Evolutionary conservation across 2,113 vertebrate species (phyloP), one percentile per base, ranked within the genome.

Genomic region (Ivindomyrus marchei): DNA sequence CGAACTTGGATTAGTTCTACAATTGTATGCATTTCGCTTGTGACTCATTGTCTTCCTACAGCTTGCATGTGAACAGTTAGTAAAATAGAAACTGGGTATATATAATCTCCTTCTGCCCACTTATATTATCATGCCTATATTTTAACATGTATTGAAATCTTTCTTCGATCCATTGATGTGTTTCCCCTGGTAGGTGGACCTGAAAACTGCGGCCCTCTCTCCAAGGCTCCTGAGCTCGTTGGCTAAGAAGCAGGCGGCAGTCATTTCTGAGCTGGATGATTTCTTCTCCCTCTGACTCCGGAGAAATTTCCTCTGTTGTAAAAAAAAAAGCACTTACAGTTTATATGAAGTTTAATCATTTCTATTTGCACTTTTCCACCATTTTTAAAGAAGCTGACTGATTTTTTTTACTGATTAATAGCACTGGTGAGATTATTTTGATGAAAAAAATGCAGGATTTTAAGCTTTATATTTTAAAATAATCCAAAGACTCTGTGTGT

Each of bases 131-230:
- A 70, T 70, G n/a, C 62, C 62, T 13, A 27, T 31, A 4, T 70
- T 70, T 27, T 77, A 36, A 15, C 66, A 36, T 70, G 27, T 31
- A 13, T 31, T 1, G 3, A 5, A 10, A 36, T 50, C 42, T 27
- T 24, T 83, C 74, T 31, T 89, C 1, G 88, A 46, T 47, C 74
- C 46, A n/a, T 36, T 45, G 74, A 42, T 24, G 46, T 74, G 70
- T 50, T 27, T 21, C 49, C 1, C 15, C 27, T 4, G 90, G 36
- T 94, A 99, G 98, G 97, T 99, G 91, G 98, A 99, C 88, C 94
- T 99, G 0, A 97, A 97, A 52, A 95, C 96, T 17, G 97, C 98
- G 0, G 97, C 97, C 0, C 94, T 99, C 19, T 97, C 97, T 0
- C 56, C 95, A 3, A 93, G 94, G 89, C 94, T 98, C 74, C 90